Evolutionary conservation across 2,797 vertebrate genomes (phyloP), one percentile per base, ranked within the genome.

Genomic region (Leptoclinus maculatus): DNA sequence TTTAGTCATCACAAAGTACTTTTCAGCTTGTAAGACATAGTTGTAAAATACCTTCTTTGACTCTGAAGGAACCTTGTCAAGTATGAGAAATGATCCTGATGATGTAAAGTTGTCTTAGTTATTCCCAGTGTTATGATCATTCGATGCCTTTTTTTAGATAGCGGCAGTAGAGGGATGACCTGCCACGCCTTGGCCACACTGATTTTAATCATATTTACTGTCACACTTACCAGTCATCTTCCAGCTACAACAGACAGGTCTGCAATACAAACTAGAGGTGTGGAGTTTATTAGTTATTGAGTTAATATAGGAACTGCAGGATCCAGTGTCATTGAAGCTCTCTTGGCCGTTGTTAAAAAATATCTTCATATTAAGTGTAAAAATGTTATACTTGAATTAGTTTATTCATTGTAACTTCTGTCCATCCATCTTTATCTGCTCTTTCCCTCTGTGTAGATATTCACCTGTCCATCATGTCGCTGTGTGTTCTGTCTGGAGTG

Each of bases 401-500:
- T 67, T 39, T 43, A n/a, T 64, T 25, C 1, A 53, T 51, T 39
- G 19, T 9, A 29, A 7, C 32, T 47, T 47, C 41, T 4, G 10
- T 78, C 21, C 56, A 23, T 23, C 36, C 13, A 25, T 29, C 12
- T 71, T 34, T 2, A 62, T 56, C 5, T 75, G 23, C 23, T 77
- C 14, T 60, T 29, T 76, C 1, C 71, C 56, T 66, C n/a, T 77
- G 71, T 79, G 4, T 85, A 99, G 98, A 93, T 97, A 36, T 99
- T 96, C 74, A 34, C 87, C 7, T 99, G 98, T 87, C 92, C 92
- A 5, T 90, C 89, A 0, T 99, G 98, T 87, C 88, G 84, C 67
- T 94, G 92, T 10, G 93, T 93, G 13, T 99, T 98, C 92, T 99
- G 98, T 39, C 80, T 97, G 84, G 98, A 99, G 47, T 99, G 98